Evolutionary conservation across 2,797 vertebrate species (phyloP), one percentile per base, ranked within the genome.

Genomic region (Microctenopoma steveboyesi): DNA sequence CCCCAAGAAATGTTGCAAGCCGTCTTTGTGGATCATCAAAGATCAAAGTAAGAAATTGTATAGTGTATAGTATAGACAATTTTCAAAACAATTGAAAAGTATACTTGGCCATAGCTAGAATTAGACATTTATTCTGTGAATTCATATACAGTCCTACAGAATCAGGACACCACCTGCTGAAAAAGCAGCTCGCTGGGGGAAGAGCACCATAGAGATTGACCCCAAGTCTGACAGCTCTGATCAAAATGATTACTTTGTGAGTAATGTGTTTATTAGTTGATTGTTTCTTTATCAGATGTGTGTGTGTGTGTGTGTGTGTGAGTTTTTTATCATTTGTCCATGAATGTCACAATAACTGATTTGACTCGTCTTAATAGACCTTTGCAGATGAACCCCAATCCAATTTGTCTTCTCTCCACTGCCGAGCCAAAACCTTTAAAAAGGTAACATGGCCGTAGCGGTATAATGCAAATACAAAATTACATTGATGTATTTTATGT

Each of bases 151-250:
- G 97, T 93, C 92, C 25, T 98, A 95, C 60, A 92, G 91, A 92
- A 92, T 97, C 79, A 95, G 91, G 76, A 97, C 96, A 64, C 96
- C 97, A 54, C 95, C 95, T 72, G 33, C 71, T 79, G 91, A 90
- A 72, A 91, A 86, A 66, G 53, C 56, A 28, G 73, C 87, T 14
- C 72, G 58, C 46, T 93, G 88, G 92, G 92, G 84, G 64, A 96
- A 93, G 87, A 88, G 79, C 62, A 40, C 87, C 50, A 67, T 97
- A 15, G 93, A 94, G 40, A 88, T 98, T 77, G 97, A 98, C 72
- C 62, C 89, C 61, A 95, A 93, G 64, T 97, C 96, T 35, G 96
- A 98, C 81, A 97, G 94, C 89, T 98, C 98, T n/a, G 96, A 97
- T 49, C 89, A 90, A 54, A 86, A 76, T 25, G 96, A 97, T 87